A percentile compares a stretch with the other conserved stretches of the same genome.
phyloP scores from a whole-genome alignment of 2,888 invertebrate species.

The Agriopis aurantiaria region DNA sequence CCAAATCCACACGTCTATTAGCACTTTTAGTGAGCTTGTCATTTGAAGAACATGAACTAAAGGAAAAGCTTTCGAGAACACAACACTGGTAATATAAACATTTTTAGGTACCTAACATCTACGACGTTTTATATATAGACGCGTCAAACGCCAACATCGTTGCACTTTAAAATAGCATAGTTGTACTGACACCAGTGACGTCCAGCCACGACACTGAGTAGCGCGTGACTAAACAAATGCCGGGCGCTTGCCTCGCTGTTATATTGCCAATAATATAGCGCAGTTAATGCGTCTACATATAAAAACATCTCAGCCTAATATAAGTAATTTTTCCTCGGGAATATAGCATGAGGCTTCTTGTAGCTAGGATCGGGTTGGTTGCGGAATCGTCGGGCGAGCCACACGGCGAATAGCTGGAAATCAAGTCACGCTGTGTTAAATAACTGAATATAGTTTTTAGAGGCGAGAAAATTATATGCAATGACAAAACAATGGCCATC shows the following conservation, averaged over 20 bases:
- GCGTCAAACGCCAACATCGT: too few species aligned
- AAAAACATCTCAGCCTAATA: constrained; percentile 52
- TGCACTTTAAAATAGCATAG: too few species aligned
- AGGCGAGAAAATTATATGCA: constrained; percentile 8
- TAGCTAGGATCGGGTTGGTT: constrained; percentile 92
- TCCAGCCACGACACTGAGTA: too few species aligned
- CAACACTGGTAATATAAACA: constrained; percentile 35
- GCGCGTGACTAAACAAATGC: too few species aligned
- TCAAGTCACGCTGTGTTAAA: not conserved
- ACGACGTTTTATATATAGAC: too few species aligned
- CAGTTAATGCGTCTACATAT: too few species aligned
- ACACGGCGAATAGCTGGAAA: constrained; percentile 92
- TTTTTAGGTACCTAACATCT: constrained; percentile 17
- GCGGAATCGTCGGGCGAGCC: constrained; percentile 92
- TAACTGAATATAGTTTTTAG: not conserved
- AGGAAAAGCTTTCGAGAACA: constrained; percentile 37
- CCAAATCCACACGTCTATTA: too few species aligned
- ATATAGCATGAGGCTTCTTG: constrained; percentile 91
- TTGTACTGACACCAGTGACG: too few species aligned
- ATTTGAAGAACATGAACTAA: constrained; percentile 5
- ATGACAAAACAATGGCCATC: not conserved
- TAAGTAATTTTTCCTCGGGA: constrained; percentile 87
- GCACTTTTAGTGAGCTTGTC: too few species aligned
- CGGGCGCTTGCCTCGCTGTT: too few species aligned
- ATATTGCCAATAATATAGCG: too few species aligned